Evolutionary conservation across 2,888 invertebrate species (phyloP), one percentile per base, ranked within the genome.

Genomic region (Brachyptera putata): DNA sequence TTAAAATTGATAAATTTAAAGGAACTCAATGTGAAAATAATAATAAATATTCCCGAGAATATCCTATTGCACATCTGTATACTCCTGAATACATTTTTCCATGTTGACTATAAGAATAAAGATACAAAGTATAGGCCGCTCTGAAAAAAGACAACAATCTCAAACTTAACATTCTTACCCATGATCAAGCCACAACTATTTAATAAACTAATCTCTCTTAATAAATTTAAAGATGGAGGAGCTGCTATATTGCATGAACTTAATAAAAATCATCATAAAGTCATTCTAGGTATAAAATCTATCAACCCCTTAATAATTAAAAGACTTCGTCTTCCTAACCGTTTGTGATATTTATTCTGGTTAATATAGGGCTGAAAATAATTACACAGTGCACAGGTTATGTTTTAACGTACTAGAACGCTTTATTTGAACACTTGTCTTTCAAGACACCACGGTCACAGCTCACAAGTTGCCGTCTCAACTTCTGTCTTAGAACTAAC

Each of bases 221-320:
- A 71, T 73, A 86, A 81, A 82, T 85, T 85, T 74, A 86, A 75
- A 7, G 83, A 81, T 1, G 84, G 83, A 1, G 86, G 85, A 53
- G 82, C 81, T 0, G 84, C 80, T 70, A 86, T 85, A 82, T 85
- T 85, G 30, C 77, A 76, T 34, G 77, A 77, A 70, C 79, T 73
- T 68, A 86, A 75, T 72, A 86, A 75, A 83, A 87, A 86, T 76
- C 85, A 85, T 18, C 41, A 41, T 9, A 41, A 41, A 9, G 41
- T 41, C 26, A 85, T 74, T 0, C 77, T 76, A 69, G 82, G 81
- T 68, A 80, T 79, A 74, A 80, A 78, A 75, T 76, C 80, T 71
- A 83, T 76, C 75, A 84, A 69, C 0, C 85, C 84, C 22, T 81
- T 84, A 80, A 82, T 41, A 41, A 41, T 41, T 41, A 41, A 41